These are phyloP conservation scores for Varanus komodoensis DNA, from an alignment of 2,113 vertebrate genomes.

Conservation along the genomic window DNA sequence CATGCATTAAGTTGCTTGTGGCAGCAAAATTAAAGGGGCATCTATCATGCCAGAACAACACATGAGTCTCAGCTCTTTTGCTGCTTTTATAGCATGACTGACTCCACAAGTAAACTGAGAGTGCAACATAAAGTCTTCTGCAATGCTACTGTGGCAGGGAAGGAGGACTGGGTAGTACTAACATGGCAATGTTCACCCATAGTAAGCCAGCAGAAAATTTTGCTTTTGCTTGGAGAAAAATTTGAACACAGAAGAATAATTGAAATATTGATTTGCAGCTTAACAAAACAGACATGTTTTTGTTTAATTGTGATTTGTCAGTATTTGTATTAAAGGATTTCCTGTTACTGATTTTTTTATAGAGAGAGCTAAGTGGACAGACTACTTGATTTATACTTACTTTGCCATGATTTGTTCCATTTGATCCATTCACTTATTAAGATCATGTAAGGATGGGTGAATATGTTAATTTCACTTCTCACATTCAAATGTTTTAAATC, in stretches of 20 bases:
- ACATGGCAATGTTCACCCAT: too few species aligned
- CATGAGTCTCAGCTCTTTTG: too few species aligned
- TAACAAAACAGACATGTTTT: slow-evolving; percentile 10
- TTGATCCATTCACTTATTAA: neutral
- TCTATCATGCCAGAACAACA: neutral
- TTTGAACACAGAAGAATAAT: neutral
- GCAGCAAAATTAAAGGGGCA: neutral
- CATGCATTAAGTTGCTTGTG: neutral
- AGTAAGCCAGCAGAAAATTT: neutral
- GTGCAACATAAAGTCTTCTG: neutral
- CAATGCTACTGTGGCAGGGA: neutral
- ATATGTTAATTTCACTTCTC: too few species aligned
- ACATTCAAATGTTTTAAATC: too few species aligned
- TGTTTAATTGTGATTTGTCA: slow-evolving; percentile 69
- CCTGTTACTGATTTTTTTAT: slow-evolving; percentile 47
- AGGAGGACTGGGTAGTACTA: neutral
- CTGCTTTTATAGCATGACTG: neutral
- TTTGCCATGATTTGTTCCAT: neutral
- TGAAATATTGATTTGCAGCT: neutral
- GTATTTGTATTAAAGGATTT: slow-evolving; percentile 68
- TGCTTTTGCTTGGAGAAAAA: neutral
- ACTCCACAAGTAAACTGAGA: neutral
- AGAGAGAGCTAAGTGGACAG: slow-evolving; percentile 40
- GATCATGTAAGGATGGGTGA: neutral
- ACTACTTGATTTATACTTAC: slow-evolving; percentile 59